Percentiles rank a stretch among this genome's conserved stretches.
Evolutionary conservation across 1,140 invertebrate genomes (phyloP).

Genomic region (Aphaenogaster rudis): DNA sequence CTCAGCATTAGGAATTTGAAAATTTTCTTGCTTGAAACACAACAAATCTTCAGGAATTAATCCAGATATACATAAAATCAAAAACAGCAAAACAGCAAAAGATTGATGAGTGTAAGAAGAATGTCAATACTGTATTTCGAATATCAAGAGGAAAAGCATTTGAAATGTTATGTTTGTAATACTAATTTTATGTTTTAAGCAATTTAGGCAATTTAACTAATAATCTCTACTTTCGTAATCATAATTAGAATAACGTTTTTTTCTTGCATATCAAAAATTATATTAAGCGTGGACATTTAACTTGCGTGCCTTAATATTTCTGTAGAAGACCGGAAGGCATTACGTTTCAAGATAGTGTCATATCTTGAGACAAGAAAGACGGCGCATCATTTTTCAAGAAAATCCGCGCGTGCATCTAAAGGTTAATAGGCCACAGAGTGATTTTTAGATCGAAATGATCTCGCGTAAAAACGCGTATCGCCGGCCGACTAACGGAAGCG

Average conservation of each 20-base stretch:
- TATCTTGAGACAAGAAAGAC: conserved; percentile 10
- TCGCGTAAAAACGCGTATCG: conserved; percentile 47
- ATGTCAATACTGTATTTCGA: not conserved
- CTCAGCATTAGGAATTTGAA: not conserved
- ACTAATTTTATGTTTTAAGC: not conserved
- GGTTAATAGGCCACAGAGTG: conserved; percentile 52
- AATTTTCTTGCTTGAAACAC: not conserved
- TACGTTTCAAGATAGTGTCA: conserved; percentile 18
- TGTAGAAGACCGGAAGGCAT: not conserved
- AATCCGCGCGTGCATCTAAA: conserved; percentile 25
- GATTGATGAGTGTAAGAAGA: not conserved
- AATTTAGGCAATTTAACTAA: not conserved
- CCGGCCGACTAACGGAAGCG: conserved; percentile 9
- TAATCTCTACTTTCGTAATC: not conserved
- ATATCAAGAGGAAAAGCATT: not conserved
- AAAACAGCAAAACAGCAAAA: not conserved
- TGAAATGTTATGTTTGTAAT: not conserved
- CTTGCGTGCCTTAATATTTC: conserved; percentile 18
- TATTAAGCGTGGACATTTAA: not conserved
- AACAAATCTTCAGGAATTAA: not conserved
- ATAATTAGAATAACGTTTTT: not conserved
- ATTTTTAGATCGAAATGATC: conserved; percentile 52
- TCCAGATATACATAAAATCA: not conserved
- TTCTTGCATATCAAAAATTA: not conserved
- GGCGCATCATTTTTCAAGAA: conserved; percentile 46